Evolutionary conservation across 2,797 vertebrate genomes (phyloP).

Genomic region (Synanceia verrucosa): DNA sequence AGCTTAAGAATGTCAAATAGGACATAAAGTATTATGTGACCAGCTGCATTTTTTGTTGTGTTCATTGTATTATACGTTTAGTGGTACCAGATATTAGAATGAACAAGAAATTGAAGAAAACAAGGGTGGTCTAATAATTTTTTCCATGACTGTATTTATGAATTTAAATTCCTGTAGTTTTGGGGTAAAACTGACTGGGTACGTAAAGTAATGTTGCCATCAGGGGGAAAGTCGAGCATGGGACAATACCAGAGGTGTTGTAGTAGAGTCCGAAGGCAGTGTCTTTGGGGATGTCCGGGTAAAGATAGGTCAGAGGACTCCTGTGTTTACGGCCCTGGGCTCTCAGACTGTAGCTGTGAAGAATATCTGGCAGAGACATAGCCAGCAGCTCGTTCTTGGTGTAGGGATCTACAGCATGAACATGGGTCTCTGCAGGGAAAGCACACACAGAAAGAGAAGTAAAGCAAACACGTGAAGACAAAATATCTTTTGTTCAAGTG

Average conservation of each 20-base stretch:
- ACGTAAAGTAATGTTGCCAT: neutral
- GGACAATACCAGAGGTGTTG: conserved; percentile 70
- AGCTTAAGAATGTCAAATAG: too few relatives aligned
- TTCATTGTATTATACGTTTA: too few relatives aligned
- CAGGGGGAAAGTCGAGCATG: neutral
- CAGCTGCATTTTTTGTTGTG: too few relatives aligned
- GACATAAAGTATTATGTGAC: too few relatives aligned
- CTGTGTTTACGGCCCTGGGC: conserved; percentile 77
- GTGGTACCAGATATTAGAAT: too few relatives aligned
- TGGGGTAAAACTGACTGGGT: neutral
- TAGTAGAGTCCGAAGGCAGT: conserved; percentile 86
- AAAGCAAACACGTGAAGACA: neutral
- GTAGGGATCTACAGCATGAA: conserved; percentile 89
- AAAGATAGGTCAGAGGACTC: conserved; percentile 90
- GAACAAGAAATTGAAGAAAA: too few relatives aligned
- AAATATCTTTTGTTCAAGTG: neutral
- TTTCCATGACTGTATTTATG: neutral
- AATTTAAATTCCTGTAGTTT: neutral
- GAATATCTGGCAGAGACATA: conserved; percentile 84
- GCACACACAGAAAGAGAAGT: neutral
- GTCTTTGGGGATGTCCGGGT: conserved; percentile 90
- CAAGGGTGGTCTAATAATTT: too few relatives aligned
- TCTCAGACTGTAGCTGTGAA: conserved; percentile 88
- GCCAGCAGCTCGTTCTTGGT: conserved; percentile 86
- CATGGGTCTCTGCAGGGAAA: conserved; percentile 60